phyloP scores from a whole-genome alignment of 2,797 vertebrate species.

The Acanthiza pusilla region DNA sequence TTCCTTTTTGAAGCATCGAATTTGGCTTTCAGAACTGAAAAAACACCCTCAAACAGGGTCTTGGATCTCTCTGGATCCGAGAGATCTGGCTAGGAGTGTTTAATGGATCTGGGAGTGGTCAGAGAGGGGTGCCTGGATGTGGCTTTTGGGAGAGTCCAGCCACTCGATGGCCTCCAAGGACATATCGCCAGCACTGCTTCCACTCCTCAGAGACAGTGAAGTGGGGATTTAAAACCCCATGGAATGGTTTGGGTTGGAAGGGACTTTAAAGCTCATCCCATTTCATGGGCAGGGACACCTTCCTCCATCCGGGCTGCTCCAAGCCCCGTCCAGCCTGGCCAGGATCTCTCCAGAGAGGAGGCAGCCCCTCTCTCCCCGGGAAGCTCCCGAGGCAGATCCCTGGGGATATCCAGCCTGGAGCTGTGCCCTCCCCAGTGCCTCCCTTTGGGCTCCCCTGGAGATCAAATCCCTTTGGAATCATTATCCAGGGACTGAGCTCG shows the following conservation, averaged over 20 bases:
- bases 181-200: neutral
- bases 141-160: neutral
- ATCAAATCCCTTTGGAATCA: neutral
- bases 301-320: neutral
- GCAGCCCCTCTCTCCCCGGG: neutral
- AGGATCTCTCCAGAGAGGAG: neutral
- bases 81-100: neutral
- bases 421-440: neutral
- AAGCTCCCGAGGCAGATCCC: neutral
- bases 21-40: neutral
- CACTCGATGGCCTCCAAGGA: neutral
- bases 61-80: neutral
- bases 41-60: accelerated
- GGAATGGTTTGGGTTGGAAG: neutral
- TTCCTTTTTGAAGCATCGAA: neutral
- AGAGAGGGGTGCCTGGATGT: neutral
- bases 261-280: neutral
- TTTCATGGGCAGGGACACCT: neutral
- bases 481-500: accelerated
- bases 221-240: neutral
- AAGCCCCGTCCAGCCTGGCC: accelerated
- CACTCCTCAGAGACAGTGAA: neutral
- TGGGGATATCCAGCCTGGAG: neutral
- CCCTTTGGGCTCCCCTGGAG: neutral
- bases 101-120: neutral